A percentile compares a stretch with the other conserved stretches of the same genome.
phyloP scores from a whole-genome alignment of 2,113 vertebrate species.

The Cyprinodon brontotheroides region DNA sequence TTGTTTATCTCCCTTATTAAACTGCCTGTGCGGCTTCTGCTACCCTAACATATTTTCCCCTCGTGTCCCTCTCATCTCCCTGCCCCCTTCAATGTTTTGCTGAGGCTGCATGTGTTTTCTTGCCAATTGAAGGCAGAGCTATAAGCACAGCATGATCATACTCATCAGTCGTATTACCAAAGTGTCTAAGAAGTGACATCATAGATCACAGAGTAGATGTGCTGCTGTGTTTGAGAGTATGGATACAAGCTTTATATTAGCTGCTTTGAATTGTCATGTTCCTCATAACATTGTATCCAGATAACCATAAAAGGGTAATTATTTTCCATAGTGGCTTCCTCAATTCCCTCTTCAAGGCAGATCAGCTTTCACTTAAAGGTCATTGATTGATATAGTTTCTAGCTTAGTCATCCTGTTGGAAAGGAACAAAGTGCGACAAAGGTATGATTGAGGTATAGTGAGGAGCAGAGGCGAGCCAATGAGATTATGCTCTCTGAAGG shows the following conservation, averaged over 20 bases:
- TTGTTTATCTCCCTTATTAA: slow-evolving; percentile 27
- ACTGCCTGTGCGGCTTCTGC: slow-evolving; percentile 25
- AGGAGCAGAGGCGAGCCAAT: slow-evolving; percentile 19
- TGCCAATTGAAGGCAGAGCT: slow-evolving; percentile 33
- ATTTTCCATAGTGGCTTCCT: slow-evolving; percentile 24
- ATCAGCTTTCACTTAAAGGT: slow-evolving; percentile 46
- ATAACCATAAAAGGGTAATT: slow-evolving; percentile 16
- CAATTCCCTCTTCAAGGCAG: slow-evolving; percentile 22
- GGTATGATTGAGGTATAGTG: slow-evolving; percentile 7
- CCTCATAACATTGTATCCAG: slow-evolving; percentile 4
- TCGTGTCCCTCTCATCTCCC: slow-evolving; percentile 20
- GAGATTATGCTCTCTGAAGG: slow-evolving; percentile 44
- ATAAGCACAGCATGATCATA: slow-evolving; percentile 48
- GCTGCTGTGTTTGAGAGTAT: slow-evolving; percentile 5
- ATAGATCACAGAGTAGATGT: slow-evolving; percentile 6
- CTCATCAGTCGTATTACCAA: slow-evolving; percentile 41
- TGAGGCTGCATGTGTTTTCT: slow-evolving; percentile 41
- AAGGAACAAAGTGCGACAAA: not conserved
- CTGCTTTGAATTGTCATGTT: slow-evolving; percentile 25
- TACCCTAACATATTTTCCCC: slow-evolving; percentile 28
- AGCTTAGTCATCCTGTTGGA: not conserved
- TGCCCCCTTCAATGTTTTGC: slow-evolving; percentile 35
- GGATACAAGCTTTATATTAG: slow-evolving; percentile 1
- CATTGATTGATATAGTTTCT: slow-evolving; percentile 10
- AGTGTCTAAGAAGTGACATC: slow-evolving; percentile 21